Evolutionary conservation across 2,797 vertebrate genomes (phyloP).

Genomic region (Bovichtus variegatus): DNA sequence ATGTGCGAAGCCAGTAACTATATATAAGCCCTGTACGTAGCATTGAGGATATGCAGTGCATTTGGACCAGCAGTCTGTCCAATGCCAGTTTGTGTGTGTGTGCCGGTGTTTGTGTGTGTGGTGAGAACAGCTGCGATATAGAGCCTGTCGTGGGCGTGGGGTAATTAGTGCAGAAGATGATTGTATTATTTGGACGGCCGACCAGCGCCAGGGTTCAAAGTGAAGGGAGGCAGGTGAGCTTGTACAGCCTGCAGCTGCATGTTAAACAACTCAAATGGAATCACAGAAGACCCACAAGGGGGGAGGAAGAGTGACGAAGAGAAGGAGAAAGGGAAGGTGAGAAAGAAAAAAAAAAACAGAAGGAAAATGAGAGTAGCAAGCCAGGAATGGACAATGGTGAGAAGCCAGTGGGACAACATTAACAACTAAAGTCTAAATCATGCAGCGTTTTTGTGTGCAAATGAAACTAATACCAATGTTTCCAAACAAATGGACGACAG

Average conservation of each 20-base stretch:
- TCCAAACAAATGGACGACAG: not conserved
- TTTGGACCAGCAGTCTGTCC: slow-evolving; percentile 63
- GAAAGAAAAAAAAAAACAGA: slow-evolving; percentile 33
- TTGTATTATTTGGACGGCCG: slow-evolving; percentile 83
- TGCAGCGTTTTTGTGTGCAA: not conserved
- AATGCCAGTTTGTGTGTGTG: slow-evolving; percentile 44
- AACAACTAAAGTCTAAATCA: not conserved
- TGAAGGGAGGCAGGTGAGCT: slow-evolving; percentile 85
- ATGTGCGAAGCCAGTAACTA: slow-evolving; percentile 43
- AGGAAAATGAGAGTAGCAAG: slow-evolving; percentile 23
- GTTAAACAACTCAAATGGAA: slow-evolving; percentile 80
- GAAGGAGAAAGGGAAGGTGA: slow-evolving; percentile 41
- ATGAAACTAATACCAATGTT: not conserved
- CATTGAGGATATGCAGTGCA: slow-evolving; percentile 29
- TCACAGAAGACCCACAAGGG: slow-evolving; percentile 66
- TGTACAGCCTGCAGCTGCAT: slow-evolving; percentile 81
- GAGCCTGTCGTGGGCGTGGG: slow-evolving; percentile 78
- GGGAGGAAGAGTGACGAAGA: slow-evolving; percentile 14
- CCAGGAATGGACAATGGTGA: not conserved
- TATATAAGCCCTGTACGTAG: slow-evolving; percentile 27
- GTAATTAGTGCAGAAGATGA: slow-evolving; percentile 90
- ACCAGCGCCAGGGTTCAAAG: slow-evolving; percentile 80
- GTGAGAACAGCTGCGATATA: slow-evolving; percentile 83
- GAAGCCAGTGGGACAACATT: slow-evolving; percentile 10
- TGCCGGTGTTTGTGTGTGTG: slow-evolving; percentile 37